Conservation (phyloP, 2,888 invertebrate species). For the Scaptomyza parva region DNA sequence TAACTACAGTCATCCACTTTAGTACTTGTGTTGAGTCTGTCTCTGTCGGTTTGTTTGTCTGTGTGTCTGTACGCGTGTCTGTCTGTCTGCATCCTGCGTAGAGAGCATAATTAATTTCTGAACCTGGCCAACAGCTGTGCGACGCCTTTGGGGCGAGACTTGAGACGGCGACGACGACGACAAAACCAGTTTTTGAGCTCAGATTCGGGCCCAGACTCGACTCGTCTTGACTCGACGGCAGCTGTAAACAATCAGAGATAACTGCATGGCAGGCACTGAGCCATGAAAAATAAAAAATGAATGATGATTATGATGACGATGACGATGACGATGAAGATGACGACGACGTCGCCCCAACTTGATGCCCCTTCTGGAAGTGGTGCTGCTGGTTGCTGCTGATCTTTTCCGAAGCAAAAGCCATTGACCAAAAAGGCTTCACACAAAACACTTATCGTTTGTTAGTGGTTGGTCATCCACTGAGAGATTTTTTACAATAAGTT, state of each 20-base stretch:
- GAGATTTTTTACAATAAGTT: neutral
- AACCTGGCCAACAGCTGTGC: constrained; percentile 67
- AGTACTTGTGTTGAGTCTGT: constrained; percentile 33
- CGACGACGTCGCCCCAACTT: constrained; percentile 25
- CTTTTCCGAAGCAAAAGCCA: constrained; percentile 59
- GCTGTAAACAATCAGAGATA: constrained; percentile 80
- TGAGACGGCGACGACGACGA: constrained; percentile 18
- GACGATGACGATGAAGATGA: constrained; percentile 18
- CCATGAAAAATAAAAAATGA: constrained; percentile 74
- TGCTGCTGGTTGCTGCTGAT: constrained; percentile 37
- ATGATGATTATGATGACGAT: constrained; percentile 75
- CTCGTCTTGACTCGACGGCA: constrained; percentile 58
- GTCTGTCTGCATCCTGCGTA: constrained; percentile 72
- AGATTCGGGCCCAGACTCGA: constrained; percentile 19
- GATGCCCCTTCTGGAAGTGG: constrained; percentile 18
- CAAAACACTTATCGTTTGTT: constrained; percentile 53
- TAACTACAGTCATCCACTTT: constrained; percentile 31
- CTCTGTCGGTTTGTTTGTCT: constrained; percentile 20
- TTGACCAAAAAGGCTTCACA: constrained; percentile 71
- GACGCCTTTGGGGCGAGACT: constrained; percentile 55
- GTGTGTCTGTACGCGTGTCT: constrained; percentile 31
- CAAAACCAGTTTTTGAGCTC: constrained; percentile 60
- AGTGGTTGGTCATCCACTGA: constrained; percentile 28
- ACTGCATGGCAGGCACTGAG: constrained; percentile 80
- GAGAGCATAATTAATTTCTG: constrained; percentile 76